Percentiles rank a stretch among this genome's conserved stretches.
phyloP scores from a whole-genome alignment of 2,113 vertebrate species.

The Sarotherodon lohbergeri region DNA sequence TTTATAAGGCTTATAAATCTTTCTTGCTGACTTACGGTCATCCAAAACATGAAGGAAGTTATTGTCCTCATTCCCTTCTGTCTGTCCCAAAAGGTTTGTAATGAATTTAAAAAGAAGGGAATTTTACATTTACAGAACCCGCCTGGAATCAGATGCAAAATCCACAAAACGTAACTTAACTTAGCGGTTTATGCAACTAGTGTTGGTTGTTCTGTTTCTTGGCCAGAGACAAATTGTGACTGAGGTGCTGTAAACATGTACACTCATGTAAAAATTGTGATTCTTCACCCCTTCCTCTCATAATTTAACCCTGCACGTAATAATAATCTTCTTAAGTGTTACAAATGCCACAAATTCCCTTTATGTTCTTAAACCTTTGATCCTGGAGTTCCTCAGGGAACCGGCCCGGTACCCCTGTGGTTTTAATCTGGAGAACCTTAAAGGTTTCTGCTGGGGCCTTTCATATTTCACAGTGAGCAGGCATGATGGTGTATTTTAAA shows the following conservation, averaged over 20 bases:
- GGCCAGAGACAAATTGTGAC: background rate
- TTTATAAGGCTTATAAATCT: background rate
- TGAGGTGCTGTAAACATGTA: background rate
- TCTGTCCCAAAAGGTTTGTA: background rate
- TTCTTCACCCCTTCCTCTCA: background rate
- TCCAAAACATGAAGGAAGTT: background rate
- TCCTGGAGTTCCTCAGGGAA: slow-evolving; percentile 23
- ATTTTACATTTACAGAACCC: background rate
- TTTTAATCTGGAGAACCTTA: background rate
- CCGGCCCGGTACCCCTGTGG: background rate
- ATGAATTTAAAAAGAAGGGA: background rate
- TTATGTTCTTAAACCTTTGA: background rate
- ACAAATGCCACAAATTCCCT: background rate
- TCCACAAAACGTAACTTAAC: background rate
- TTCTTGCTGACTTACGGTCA: background rate
- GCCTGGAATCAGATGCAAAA: background rate
- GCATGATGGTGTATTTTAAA: slow-evolving; percentile 29
- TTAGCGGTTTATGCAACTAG: background rate
- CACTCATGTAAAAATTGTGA: background rate
- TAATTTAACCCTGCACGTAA: background rate
- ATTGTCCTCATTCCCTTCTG: background rate
- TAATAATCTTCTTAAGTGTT: background rate
- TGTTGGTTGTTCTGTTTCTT: background rate
- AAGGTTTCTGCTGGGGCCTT: background rate
- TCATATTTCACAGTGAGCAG: slow-evolving; percentile 9